Base-by-base conservation (phyloP, 1,140 invertebrate genomes). In the Thrips palmi region DNA sequence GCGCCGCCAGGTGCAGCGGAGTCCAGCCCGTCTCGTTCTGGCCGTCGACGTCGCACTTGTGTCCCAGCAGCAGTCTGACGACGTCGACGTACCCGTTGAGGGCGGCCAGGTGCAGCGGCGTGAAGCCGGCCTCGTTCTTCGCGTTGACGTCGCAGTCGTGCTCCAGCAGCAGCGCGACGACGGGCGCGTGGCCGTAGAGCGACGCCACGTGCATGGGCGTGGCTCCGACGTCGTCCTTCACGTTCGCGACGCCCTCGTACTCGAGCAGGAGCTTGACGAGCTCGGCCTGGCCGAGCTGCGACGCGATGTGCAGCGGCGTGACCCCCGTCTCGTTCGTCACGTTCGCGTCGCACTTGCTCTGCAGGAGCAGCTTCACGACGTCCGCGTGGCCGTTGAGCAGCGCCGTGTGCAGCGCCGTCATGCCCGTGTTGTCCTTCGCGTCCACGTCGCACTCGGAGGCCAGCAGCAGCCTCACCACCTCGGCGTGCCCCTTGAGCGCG, bases 1-100 rank as follows among this genome's bases (percentile, higher is more conserved):
- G 67, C 1, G 75, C 63, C 2, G 80, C 76, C 19, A 82, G 65
- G 52, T 82, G 78, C 0, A 85, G 56, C 0, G 81, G 67, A 2
- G 75, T 75, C 55, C 81, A 80, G 2, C 80, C 77, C 4, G 63
- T 57, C 1, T 49, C 50, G 39, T 68, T 65, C 2, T 39, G n/a
- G n/a, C n/a, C n/a, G n/a, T n/a, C n/a, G 18, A 8, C 14, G 14
- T 7, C 20, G 8, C 2, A 35, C 31, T 6, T 56, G 45, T 22
- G 57, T 54, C 60, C 48, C 17, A 63, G 49, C 28, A 65, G 47
- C 47, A 56, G 45, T 12, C 48, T 34, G 10, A 49, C 49, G 4
- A 60, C 51, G 17, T 49, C 46, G 28, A 45, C 42, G 20, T 57
- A 49, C 37, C 54, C 57, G n/a, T n/a, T n/a, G n/a, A n/a, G n/a